Conservation (phyloP, 2,113 vertebrate genomes). For the Daphoenositta chrysoptera region DNA sequence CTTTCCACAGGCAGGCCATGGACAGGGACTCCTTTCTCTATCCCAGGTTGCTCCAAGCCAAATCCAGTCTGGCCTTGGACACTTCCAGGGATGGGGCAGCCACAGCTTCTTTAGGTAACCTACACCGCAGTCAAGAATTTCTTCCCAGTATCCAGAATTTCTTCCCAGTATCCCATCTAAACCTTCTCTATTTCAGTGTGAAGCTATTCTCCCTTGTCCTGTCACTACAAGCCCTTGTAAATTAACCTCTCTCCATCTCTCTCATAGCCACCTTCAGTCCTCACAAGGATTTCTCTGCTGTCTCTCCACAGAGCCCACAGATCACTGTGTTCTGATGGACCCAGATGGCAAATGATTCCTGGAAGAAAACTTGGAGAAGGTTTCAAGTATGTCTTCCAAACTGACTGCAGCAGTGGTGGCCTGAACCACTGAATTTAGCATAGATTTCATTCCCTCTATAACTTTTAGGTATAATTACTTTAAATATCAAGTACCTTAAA, state of each 20-base stretch:
- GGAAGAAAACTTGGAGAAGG: background rate
- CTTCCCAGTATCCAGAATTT: background rate
- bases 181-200: background rate
- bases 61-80: background rate
- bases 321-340: background rate
- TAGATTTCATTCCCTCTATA: background rate
- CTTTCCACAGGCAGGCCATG: background rate
- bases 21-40: background rate
- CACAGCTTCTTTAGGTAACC: background rate
- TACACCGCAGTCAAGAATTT: background rate
- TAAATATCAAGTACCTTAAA: background rate
- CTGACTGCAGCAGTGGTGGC: background rate
- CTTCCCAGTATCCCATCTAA: background rate
- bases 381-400: background rate
- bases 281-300: background rate
- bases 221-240: background rate
- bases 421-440: background rate
- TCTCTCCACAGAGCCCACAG: background rate
- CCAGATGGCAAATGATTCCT: background rate
- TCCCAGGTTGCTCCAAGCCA: accelerated
- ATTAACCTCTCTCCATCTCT: background rate
- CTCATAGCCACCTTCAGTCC: background rate
- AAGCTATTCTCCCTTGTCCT: background rate
- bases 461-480: background rate
- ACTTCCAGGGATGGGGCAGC: background rate